Percentiles rank a stretch among this genome's conserved stretches.
These are phyloP conservation scores for Halisarca cf. caerulea DNA, from an alignment of 37 sponge, comb jelly and placozoan genomes.

Conservation along the genomic window DNA sequence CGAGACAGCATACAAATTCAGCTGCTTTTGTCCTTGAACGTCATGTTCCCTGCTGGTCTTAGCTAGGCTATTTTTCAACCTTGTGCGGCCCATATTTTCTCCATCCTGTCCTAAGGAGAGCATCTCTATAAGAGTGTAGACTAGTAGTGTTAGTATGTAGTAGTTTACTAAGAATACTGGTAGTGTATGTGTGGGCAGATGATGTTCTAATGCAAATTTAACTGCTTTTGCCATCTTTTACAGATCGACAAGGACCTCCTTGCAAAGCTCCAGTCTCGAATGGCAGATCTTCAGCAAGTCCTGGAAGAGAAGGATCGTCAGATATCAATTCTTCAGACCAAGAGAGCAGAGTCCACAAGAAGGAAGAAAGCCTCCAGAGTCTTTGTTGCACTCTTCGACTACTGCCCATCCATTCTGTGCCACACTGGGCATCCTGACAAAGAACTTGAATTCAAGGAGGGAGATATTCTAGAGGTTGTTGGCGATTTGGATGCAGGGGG, in stretches of 20 bases:
- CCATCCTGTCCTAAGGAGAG: too few relatives aligned
- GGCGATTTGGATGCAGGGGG: slow-evolving; percentile 73
- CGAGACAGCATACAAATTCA: too few relatives aligned
- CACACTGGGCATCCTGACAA: slow-evolving; percentile 70
- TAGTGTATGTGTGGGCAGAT: too few relatives aligned
- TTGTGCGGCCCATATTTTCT: too few relatives aligned
- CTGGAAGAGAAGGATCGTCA: slow-evolving; percentile 14
- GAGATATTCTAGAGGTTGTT: slow-evolving; percentile 71
- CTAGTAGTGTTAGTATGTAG: too few relatives aligned
- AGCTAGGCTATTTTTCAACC: too few relatives aligned
- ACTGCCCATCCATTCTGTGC: slow-evolving; percentile 66
- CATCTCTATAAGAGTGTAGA: too few relatives aligned
- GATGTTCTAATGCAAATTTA: too few relatives aligned
- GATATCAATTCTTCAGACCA: background rate
- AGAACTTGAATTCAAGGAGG: slow-evolving; percentile 51
- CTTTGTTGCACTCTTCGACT: slow-evolving; percentile 77
- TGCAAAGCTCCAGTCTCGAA: background rate
- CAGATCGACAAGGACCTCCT: slow-evolving; percentile 9
- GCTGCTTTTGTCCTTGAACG: too few relatives aligned
- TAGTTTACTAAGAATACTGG: too few relatives aligned
- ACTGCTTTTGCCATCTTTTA: too few relatives aligned
- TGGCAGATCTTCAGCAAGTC: background rate
- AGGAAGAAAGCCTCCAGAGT: slow-evolving; percentile 29
- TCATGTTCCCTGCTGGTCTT: too few relatives aligned
- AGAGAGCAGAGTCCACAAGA: background rate